Conservation (phyloP, 2,888 invertebrate genomes). For the Lithophane semibrunnea region DNA sequence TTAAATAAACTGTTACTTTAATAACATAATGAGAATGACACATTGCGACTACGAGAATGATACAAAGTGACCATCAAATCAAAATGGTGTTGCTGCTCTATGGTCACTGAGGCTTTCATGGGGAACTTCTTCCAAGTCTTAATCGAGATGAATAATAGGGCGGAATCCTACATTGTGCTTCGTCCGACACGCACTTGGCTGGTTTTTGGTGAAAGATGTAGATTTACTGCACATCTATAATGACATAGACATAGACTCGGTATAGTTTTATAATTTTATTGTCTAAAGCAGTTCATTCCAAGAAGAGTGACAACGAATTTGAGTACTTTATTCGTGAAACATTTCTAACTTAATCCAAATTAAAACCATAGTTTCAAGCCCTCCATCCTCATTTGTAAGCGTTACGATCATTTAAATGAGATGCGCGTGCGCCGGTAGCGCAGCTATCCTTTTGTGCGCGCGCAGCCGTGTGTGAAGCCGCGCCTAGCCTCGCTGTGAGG, state of each 20-base stretch:
- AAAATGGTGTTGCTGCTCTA: neutral
- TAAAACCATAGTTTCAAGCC: conserved; percentile 29
- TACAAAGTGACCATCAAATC: too few relatives aligned
- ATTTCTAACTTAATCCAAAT: conserved; percentile 10
- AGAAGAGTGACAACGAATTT: too few relatives aligned
- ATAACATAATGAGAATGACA: neutral
- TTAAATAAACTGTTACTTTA: conserved; percentile 5
- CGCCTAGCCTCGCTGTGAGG: conserved; percentile 34
- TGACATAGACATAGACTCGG: too few relatives aligned
- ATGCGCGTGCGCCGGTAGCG: conserved; percentile 67
- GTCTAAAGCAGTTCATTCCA: too few relatives aligned
- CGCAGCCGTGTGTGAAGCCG: conserved; percentile 66
- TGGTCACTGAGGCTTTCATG: neutral
- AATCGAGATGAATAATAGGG: too few relatives aligned
- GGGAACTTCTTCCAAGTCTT: too few relatives aligned
- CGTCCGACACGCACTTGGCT: too few relatives aligned
- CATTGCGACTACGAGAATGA: neutral
- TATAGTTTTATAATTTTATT: too few relatives aligned
- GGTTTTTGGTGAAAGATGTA: too few relatives aligned
- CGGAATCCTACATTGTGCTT: too few relatives aligned
- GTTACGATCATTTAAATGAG: conserved; percentile 62
- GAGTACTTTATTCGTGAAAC: too few relatives aligned
- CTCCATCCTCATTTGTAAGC: conserved; percentile 40
- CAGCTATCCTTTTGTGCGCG: conserved; percentile 68
- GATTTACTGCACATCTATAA: too few relatives aligned